Percentiles rank a stretch among this genome's conserved stretches.
These are phyloP conservation scores for Hippocampus mohnikei DNA, from an alignment of 2,113 vertebrate genomes.

Conservation along the genomic window DNA sequence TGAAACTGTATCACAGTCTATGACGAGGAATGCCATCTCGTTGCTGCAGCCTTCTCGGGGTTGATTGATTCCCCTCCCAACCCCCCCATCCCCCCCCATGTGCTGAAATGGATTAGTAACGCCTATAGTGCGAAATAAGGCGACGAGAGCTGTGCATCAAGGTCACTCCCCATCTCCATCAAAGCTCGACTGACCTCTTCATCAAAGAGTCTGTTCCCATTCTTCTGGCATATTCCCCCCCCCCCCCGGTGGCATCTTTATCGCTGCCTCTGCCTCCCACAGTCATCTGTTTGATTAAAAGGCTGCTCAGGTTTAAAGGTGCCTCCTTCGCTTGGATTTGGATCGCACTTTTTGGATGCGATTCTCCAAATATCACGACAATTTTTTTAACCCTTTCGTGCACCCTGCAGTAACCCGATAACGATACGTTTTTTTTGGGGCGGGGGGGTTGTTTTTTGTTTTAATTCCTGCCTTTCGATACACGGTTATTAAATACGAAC, in stretches of 20 bases:
- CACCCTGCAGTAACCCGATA: too few relatives aligned
- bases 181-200: slow-evolving; percentile 28
- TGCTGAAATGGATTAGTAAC: slow-evolving; percentile 14
- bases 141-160: not conserved
- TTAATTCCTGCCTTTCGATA: too few relatives aligned
- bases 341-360: not conserved
- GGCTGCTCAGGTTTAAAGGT: slow-evolving; percentile 3
- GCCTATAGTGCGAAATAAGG: not conserved
- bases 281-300: not conserved
- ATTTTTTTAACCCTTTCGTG: not conserved
- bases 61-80: slow-evolving; percentile 2
- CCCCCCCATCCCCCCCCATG: not conserved
- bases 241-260: slow-evolving; percentile 1
- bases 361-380: not conserved
- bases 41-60: not conserved
- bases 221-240: slow-evolving; percentile 2
- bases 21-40: not conserved
- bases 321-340: not conserved
- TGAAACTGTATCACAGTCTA: not conserved
- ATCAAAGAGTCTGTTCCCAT: slow-evolving; percentile 18
- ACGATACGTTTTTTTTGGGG: too few relatives aligned
- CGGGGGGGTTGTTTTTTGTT: too few relatives aligned
- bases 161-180: slow-evolving; percentile 26
- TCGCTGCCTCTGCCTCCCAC: not conserved
- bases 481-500: too few relatives aligned